phyloP scores from a whole-genome alignment of 2,888 invertebrate genomes.

The Cantharis nigra region DNA sequence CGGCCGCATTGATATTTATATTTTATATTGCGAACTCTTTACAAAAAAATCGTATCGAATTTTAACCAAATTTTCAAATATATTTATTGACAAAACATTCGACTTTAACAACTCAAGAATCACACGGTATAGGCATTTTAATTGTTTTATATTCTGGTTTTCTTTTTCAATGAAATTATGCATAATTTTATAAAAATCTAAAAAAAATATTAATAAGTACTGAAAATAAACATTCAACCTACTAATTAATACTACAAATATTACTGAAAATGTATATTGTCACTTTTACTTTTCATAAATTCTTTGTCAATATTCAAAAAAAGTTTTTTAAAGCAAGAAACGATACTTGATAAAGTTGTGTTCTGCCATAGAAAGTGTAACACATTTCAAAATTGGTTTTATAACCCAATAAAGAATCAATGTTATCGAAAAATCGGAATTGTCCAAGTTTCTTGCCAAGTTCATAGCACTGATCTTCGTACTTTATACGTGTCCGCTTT shows the following conservation, averaged over 20 bases:
- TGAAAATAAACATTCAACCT: no score
- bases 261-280: no score
- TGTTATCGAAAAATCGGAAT: neutral
- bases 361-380: neutral
- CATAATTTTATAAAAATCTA: no score
- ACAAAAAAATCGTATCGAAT: neutral
- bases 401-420: neutral
- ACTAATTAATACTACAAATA: no score
- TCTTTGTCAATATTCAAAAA: no score
- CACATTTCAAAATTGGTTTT: neutral
- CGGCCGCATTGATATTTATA: neutral
- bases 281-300: no score
- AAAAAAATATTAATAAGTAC: no score
- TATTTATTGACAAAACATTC: neutral
- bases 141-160: neutral
- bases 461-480: neutral
- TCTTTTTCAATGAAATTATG: neutral
- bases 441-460: neutral
- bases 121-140: neutral
- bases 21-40: neutral
- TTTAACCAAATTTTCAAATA: neutral
- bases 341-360: no score
- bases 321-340: no score
- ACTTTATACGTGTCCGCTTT: neutral
- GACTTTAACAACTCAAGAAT: neutral